phyloP scores from a whole-genome alignment of 1,140 invertebrate genomes.

The Bombus consobrinus region DNA sequence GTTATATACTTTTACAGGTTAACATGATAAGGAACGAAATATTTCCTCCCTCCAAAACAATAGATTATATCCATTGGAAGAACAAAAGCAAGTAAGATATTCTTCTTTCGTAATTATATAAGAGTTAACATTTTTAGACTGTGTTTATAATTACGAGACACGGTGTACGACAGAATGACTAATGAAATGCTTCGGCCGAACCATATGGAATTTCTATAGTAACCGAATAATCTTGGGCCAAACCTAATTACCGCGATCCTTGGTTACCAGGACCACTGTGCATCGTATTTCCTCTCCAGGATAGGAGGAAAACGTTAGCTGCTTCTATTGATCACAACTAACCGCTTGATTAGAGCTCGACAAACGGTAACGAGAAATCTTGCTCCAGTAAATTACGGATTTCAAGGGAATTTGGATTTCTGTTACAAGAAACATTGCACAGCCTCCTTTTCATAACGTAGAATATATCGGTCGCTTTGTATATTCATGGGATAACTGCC shows the following conservation, averaged over 20 bases:
- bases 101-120: background rate
- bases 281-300: too few species aligned
- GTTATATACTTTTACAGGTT: too few species aligned
- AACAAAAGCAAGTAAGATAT: background rate
- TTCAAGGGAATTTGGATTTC: background rate
- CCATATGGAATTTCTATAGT: background rate
- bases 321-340: background rate
- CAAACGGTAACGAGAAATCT: background rate
- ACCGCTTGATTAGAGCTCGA: constrained; percentile 1
- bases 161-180: background rate
- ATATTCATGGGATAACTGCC: background rate
- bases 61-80: background rate
- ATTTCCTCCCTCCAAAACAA: background rate
- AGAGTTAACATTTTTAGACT: background rate
- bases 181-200: background rate
- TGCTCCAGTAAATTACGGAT: background rate
- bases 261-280: background rate
- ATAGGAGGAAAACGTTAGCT: background rate
- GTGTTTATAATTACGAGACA: background rate
- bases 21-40: too few species aligned
- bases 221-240: background rate
- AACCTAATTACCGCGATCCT: background rate
- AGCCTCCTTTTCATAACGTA: background rate
- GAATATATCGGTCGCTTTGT: background rate
- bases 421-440: background rate